A percentile compares a stretch with the other conserved stretches of the same genome.
Evolutionary conservation across 2,113 vertebrate species (phyloP).

Genomic region (Chloroceryle aenea): DNA sequence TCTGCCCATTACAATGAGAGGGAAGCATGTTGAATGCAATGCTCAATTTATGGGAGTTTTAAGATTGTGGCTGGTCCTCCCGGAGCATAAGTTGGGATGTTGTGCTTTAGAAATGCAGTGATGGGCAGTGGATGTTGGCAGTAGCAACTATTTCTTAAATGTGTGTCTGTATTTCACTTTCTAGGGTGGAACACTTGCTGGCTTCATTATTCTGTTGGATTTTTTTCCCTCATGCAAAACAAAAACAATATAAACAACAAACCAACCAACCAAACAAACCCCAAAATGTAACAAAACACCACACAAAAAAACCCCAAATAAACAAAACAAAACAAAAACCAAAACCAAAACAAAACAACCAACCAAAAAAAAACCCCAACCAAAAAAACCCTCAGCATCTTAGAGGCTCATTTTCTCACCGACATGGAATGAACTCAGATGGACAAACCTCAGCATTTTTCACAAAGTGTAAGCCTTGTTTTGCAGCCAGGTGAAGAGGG

Average conservation of each 20-base stretch:
- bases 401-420: not conserved
- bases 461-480: not conserved
- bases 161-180: not conserved
- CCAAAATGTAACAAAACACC: too few relatives aligned
- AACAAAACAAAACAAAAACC: not conserved
- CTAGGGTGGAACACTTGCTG: not conserved
- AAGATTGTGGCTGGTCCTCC: not conserved
- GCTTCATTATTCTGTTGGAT: not conserved
- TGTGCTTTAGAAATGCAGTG: not conserved
- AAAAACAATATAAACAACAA: not conserved
- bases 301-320: too few relatives aligned
- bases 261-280: too few relatives aligned
- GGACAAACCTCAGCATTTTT: slow-evolving; percentile 35
- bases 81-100: not conserved
- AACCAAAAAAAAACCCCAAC: too few relatives aligned
- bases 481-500: not conserved
- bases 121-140: not conserved
- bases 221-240: not conserved
- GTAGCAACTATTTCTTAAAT: not conserved
- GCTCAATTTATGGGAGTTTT: not conserved
- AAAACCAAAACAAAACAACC: not conserved
- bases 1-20: not conserved
- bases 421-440: not conserved
- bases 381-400: not conserved
- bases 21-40: not conserved